Conservation (phyloP, 2,888 invertebrate species). For the Chalcosyrphus nemorum region DNA sequence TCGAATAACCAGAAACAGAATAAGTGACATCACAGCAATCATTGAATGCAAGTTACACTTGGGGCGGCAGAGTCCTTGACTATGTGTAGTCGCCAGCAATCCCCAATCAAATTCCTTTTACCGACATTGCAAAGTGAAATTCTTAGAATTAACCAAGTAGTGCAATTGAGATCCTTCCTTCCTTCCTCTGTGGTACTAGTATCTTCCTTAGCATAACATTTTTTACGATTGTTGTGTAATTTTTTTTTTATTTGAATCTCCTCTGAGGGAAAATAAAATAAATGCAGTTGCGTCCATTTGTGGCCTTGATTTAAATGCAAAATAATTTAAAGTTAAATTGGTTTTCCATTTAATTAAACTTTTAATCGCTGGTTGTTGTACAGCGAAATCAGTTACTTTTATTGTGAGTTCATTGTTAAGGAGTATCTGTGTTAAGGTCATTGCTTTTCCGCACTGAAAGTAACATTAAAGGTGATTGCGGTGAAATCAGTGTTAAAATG, state of each 20-base stretch:
- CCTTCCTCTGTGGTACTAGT: too few relatives aligned
- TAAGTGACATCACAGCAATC: not conserved
- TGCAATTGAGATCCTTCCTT: slow-evolving; percentile 5
- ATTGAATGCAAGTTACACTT: not conserved
- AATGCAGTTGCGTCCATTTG: slow-evolving; percentile 23
- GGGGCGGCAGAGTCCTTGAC: slow-evolving; percentile 16
- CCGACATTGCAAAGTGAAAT: not conserved
- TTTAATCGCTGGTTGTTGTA: not conserved
- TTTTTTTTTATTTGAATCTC: not conserved
- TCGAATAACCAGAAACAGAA: not conserved
- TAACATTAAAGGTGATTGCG: not conserved
- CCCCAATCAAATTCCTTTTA: slow-evolving; percentile 3
- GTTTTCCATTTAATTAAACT: slow-evolving; percentile 49
- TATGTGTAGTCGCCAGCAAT: not conserved
- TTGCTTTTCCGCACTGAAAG: not conserved
- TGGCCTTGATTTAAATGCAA: slow-evolving; percentile 18
- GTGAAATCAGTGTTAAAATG: not conserved
- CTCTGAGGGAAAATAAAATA: not conserved
- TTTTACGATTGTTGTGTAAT: not conserved
- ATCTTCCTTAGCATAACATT: not conserved
- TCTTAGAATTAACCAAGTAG: not conserved
- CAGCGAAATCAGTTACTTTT: not conserved
- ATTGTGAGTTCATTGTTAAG: not conserved
- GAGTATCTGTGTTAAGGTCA: not conserved
- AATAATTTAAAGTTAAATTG: slow-evolving; percentile 34